Percentiles rank a stretch among this genome's conserved stretches.
Evolutionary conservation across 2,888 invertebrate species (phyloP).

Genomic region (Congeria kusceri): DNA sequence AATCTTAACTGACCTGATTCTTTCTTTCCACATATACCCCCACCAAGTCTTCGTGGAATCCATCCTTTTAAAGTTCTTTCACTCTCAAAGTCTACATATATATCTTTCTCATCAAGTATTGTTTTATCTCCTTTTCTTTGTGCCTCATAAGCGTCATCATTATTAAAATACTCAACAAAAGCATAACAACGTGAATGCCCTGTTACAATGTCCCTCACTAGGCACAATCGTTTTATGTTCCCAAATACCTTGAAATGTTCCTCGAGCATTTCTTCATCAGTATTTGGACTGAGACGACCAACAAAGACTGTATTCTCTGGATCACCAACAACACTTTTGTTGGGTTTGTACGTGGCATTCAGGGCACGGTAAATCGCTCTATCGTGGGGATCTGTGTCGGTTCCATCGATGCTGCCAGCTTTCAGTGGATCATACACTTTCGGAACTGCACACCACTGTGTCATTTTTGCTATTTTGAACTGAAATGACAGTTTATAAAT

Average conservation of each 20-base stretch:
- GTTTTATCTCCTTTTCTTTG: conserved; percentile 88
- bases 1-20: conserved; percentile 95
- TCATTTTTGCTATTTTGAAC: conserved; percentile 29
- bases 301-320: conserved; percentile 92
- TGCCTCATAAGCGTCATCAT: conserved; percentile 88
- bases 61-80: conserved; percentile 90
- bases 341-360: conserved; percentile 86
- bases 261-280: conserved; percentile 88
- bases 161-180: conserved; percentile 92
- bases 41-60: conserved; percentile 94
- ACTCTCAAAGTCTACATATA: conserved; percentile 92
- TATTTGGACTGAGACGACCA: conserved; percentile 90
- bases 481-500: not conserved
- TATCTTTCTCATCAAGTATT: conserved; percentile 89
- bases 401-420: conserved; percentile 95
- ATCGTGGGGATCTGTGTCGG: conserved; percentile 93
- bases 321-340: conserved; percentile 88
- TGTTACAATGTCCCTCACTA: conserved; percentile 93
- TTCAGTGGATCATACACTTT: conserved; percentile 92
- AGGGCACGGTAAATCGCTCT: conserved; percentile 91
- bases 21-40: conserved; percentile 94
- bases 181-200: conserved; percentile 93
- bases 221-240: conserved; percentile 88
- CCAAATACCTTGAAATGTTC: conserved; percentile 88
- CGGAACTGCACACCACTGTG: conserved; percentile 81